A percentile compares a stretch with the other conserved stretches of the same genome.
phyloP scores from a whole-genome alignment of 2,113 vertebrate genomes.

The Corythaeola cristata region DNA sequence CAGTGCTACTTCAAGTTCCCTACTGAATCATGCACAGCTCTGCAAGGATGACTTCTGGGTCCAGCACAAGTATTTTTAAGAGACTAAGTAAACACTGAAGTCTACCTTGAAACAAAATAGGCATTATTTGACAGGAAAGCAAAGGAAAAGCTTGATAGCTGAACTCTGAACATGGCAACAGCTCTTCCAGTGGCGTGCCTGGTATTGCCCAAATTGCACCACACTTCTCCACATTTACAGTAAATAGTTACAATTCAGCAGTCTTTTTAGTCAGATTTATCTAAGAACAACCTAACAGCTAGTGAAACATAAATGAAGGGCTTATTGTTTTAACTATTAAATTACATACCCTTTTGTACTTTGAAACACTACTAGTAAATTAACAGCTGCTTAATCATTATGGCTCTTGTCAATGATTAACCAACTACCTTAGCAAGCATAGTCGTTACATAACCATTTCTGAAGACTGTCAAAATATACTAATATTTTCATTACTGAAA shows the following conservation, averaged over 20 bases:
- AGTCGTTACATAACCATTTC: not conserved
- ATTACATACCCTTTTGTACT: constrained; percentile 49
- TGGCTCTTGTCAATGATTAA: constrained; percentile 19
- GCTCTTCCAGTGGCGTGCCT: not conserved
- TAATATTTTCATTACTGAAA: not conserved
- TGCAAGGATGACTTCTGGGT: not conserved
- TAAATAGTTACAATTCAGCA: not conserved
- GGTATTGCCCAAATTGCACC: not conserved
- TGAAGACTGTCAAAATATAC: not conserved
- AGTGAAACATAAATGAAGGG: constrained; percentile 2
- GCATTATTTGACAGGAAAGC: not conserved
- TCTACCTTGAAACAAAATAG: not conserved
- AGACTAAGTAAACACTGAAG: not conserved
- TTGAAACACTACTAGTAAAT: constrained; percentile 3
- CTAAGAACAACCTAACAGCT: not conserved
- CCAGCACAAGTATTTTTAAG: not conserved
- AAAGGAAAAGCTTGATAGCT: not conserved
- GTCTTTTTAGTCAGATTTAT: not conserved
- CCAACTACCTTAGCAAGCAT: not conserved
- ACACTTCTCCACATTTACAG: not conserved
- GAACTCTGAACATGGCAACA: not conserved
- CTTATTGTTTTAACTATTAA: constrained; percentile 25
- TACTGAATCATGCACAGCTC: not conserved
- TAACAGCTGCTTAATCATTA: constrained; percentile 53
- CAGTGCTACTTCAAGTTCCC: not conserved